Base-by-base conservation (phyloP, 2,797 vertebrate genomes). In the Melanotaenia boesemani region DNA sequence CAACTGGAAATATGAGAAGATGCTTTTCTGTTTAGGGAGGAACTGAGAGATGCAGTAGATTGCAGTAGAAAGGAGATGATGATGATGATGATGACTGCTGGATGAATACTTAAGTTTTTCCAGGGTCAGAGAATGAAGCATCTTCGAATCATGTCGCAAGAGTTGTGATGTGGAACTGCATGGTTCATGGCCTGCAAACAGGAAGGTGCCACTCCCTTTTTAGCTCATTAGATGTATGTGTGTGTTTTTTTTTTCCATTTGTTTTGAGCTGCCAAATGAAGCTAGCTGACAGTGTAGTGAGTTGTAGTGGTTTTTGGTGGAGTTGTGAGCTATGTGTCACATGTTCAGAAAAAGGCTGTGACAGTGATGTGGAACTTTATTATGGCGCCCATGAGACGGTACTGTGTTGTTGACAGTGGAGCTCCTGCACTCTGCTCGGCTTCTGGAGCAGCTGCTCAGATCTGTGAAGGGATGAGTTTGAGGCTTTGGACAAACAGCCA, bases 151-250 rank as follows among this genome's bases (percentile, higher is more conserved):
- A 11, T 57, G 30, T 75, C 34, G 34, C 8, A 36, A 36, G 8
- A 41, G 20, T n/a, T 50, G 46, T 10, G 20, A 50, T 20, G 62
- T 13, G 20, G 72, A 63, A 39, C 48, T 24, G 46, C 46, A 10
- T n/a, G 20, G 9, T 50, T 16, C 44, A 6, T n/a, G n/a, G 55
- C 65, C 74, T 54, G 41, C 48, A 46, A 68, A 77, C 77, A 69
- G 66, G 64, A 71, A 67, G 65, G 67, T 36, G 74, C 68, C 78
- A 13, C 80, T 66, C 59, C 67, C 32, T 68, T 44, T 79, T 57
- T 24, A 70, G 61, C 58, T 34, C 65, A 57, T 73, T 37, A 4
- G 7, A 64, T 77, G 71, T 63, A 50, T 20, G 10, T 39, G 10
- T 39, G 63, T 57, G 60, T 82, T 4, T 55, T 68, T 76, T 32